Percentiles rank a stretch among this genome's conserved stretches.
Conservation (phyloP, 2,113 vertebrate species). For the Salminus brasiliensis region DNA sequence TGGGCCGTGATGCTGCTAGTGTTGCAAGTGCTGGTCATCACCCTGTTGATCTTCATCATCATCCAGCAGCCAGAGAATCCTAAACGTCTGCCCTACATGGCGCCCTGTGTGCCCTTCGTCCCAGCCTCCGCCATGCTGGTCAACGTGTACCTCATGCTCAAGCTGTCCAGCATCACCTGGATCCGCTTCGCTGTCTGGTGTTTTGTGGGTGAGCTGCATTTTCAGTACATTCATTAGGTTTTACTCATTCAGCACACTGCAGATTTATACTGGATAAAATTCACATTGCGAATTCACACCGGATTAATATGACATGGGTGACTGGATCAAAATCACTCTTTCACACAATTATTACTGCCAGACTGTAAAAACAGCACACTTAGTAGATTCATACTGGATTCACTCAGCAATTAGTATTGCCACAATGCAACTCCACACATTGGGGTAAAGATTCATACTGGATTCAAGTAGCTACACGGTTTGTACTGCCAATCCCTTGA, state of each 20-base stretch:
- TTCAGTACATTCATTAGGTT: constrained; percentile 1
- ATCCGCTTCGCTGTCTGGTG: constrained; percentile 95
- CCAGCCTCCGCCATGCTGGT: constrained; percentile 94
- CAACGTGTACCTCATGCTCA: constrained; percentile 98
- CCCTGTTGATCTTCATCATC: constrained; percentile 84
- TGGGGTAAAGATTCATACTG: background rate
- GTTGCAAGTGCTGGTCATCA: constrained; percentile 77
- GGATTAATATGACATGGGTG: too few relatives aligned
- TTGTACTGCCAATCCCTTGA: background rate
- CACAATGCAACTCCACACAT: background rate
- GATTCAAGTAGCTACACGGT: background rate
- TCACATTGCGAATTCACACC: background rate
- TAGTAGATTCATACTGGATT: background rate
- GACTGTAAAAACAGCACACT: too few relatives aligned
- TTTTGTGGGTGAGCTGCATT: constrained; percentile 87
- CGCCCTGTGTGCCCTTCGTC: constrained; percentile 92
- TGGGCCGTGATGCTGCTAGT: constrained; percentile 91
- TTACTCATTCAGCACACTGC: background rate
- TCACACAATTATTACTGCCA: too few relatives aligned
- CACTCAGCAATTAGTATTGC: background rate
- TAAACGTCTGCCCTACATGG: constrained; percentile 92
- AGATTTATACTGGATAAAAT: too few relatives aligned
- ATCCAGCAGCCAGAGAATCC: constrained; percentile 94
- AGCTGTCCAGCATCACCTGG: constrained; percentile 95
- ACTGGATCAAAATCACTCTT: too few relatives aligned